Percentiles rank a stretch among this genome's conserved stretches.
These are phyloP conservation scores for Oligia latruncula DNA, from an alignment of 2,888 invertebrate genomes.

Conservation along the genomic window DNA sequence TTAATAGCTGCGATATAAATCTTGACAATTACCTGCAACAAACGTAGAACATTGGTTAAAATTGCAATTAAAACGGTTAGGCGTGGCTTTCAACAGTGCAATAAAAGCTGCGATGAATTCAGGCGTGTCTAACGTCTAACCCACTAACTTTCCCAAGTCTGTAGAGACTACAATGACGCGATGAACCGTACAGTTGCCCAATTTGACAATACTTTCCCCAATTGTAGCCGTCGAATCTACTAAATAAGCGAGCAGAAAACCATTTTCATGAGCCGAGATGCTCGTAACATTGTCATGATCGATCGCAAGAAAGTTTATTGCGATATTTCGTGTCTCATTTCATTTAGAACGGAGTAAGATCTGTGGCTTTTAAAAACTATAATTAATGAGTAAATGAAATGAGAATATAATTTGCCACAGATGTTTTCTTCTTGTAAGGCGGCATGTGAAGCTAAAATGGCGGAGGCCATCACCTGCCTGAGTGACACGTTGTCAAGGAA, in stretches of 20 bases:
- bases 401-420: conserved; percentile 49
- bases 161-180: conserved; percentile 68
- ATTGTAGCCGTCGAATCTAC: conserved; percentile 63
- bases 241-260: conserved; percentile 58
- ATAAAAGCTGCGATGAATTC: conserved; percentile 65
- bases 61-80: conserved; percentile 47
- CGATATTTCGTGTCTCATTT: conserved; percentile 51
- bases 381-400: conserved; percentile 50
- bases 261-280: conserved; percentile 49
- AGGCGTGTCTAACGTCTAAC: conserved; percentile 76
- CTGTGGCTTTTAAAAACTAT: conserved; percentile 24
- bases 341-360: conserved; percentile 31
- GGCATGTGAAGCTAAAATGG: conserved; percentile 18
- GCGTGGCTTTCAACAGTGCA: conserved; percentile 35
- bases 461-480: conserved; percentile 55
- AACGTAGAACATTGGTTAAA: conserved; percentile 58
- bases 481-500: conserved; percentile 39
- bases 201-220: conserved; percentile 79
- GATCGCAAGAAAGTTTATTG: conserved; percentile 53
- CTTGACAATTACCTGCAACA: conserved; percentile 70
- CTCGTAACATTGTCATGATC: conserved; percentile 18
- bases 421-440: conserved; percentile 49
- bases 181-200: conserved; percentile 76
- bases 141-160: conserved; percentile 76
- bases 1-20: conserved; percentile 22